Percentiles rank a stretch among this genome's conserved stretches.
Evolutionary conservation across 2,113 vertebrate species (phyloP).

Genomic region (Ictalurus punctatus): DNA sequence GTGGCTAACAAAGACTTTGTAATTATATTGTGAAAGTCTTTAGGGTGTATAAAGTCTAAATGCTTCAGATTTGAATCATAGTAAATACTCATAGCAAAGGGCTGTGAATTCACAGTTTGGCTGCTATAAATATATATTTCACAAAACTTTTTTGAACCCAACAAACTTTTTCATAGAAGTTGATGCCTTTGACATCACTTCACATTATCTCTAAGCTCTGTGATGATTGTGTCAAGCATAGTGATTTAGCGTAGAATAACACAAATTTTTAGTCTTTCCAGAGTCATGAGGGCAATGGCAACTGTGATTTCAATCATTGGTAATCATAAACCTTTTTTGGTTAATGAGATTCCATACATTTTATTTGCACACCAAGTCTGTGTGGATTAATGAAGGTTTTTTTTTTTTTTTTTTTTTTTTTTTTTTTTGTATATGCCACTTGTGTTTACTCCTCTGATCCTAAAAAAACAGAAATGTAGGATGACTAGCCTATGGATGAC

Average conservation of each 20-base stretch:
- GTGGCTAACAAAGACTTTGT: not conserved
- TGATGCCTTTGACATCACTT: not conserved
- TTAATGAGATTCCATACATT: slow-evolving; percentile 8
- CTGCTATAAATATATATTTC: too few species aligned
- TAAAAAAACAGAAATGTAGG: not conserved
- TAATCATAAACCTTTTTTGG: not conserved
- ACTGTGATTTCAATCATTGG: not conserved
- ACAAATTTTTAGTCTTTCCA: slow-evolving; percentile 10
- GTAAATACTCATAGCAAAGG: not conserved
- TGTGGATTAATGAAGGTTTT: slow-evolving; percentile 4
- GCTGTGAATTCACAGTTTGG: not conserved
- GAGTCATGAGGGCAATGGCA: slow-evolving; percentile 23
- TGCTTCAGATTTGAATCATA: not conserved
- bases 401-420: not conserved
- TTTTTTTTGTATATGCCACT: not conserved
- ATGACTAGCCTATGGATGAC: not conserved
- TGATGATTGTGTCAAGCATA: not conserved
- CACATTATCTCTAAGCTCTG: not conserved
- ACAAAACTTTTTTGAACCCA: not conserved
- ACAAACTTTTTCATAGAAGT: not conserved
- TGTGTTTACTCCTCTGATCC: not conserved
- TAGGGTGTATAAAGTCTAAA: not conserved
- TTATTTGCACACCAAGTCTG: slow-evolving; percentile 41
- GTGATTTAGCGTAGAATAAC: not conserved
- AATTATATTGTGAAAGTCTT: not conserved